Percentiles rank a stretch among this genome's conserved stretches.
These are phyloP conservation scores for Muntiacus muntjak DNA, from an alignment of 2,113 vertebrate genomes.

Conservation along the genomic window DNA sequence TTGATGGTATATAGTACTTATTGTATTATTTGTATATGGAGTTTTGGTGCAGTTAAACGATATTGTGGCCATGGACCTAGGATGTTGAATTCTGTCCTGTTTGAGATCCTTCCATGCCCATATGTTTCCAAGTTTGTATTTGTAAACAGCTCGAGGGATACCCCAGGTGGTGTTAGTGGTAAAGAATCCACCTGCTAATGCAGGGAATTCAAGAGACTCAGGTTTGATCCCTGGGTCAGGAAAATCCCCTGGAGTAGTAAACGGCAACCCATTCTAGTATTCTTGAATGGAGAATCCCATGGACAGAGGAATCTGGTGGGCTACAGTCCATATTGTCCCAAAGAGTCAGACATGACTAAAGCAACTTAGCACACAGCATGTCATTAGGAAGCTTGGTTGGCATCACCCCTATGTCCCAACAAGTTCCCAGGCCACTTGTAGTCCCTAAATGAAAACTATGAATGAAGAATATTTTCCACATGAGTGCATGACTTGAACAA, in stretches of 20 bases:
- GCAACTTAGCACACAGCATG: background rate
- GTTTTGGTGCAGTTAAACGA: background rate
- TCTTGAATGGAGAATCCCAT: background rate
- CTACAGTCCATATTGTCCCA: background rate
- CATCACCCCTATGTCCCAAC: background rate
- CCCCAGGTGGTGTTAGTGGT: background rate
- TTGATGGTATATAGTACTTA: background rate
- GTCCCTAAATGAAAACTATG: background rate
- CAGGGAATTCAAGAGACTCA: background rate
- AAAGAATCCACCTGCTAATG: background rate
- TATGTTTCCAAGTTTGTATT: background rate
- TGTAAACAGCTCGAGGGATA: background rate
- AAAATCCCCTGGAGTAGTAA: background rate
- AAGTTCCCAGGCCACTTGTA: background rate
- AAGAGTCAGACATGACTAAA: background rate
- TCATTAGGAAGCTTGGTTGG: background rate
- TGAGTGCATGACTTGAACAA: accelerated
- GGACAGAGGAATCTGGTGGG: background rate
- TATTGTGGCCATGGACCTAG: no score
- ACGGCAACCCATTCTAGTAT: background rate
- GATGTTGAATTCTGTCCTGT: background rate
- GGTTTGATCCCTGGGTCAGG: background rate
- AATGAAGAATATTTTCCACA: background rate
- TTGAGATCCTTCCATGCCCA: background rate
- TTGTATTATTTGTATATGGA: background rate